Conservation (phyloP, 2,888 invertebrate genomes). For the Pammene aurita region DNA sequence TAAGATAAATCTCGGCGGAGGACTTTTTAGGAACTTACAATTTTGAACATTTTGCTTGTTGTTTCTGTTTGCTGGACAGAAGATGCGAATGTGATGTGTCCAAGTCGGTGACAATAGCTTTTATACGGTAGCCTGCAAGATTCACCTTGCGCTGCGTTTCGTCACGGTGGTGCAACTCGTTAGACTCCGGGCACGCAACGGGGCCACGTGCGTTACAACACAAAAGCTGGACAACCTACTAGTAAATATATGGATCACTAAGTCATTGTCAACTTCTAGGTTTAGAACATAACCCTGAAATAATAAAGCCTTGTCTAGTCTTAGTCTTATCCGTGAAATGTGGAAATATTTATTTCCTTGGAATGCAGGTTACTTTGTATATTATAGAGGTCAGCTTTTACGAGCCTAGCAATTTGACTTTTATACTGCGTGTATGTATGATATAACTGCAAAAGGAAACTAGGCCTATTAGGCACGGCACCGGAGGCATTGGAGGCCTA, state of each 20-base stretch:
- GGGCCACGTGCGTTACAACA: constrained; percentile 60
- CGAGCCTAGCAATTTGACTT: no score
- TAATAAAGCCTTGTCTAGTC: neutral
- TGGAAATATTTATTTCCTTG: no score
- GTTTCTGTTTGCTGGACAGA: constrained; percentile 63
- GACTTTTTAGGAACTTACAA: constrained; percentile 57
- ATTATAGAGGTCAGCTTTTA: no score
- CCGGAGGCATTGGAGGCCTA: no score
- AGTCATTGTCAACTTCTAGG: constrained; percentile 43
- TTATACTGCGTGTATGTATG: no score
- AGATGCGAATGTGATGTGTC: constrained; percentile 69
- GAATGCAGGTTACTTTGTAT: no score
- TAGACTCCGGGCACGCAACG: constrained; percentile 73
- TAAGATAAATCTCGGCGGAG: no score
- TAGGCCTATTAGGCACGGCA: no score
- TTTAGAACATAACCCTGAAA: neutral
- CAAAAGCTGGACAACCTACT: constrained; percentile 32
- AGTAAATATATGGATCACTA: constrained; percentile 58
- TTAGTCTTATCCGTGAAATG: neutral
- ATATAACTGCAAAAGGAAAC: no score
- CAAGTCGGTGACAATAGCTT: constrained; percentile 71
- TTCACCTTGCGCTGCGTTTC: constrained; percentile 79
- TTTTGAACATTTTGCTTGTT: constrained; percentile 70
- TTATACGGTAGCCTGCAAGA: constrained; percentile 72
- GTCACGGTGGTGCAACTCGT: constrained; percentile 67